Percentiles rank a stretch among this genome's conserved stretches.
Conservation (phyloP, 2,113 vertebrate genomes). For the Pan troglodytes region NHGRI_mPanTro3-v2.1_pri NC_072401.2:84182501-84183000, state of each 20-base stretch:
- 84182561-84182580: neutral
- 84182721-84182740: neutral
- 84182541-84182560: neutral
- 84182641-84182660: neutral
- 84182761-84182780: neutral
- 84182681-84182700: neutral
- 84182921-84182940: neutral
- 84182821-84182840: neutral
- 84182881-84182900: neutral
- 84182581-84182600: neutral
- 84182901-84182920: neutral
- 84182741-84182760: neutral
- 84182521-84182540: neutral
- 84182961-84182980: neutral
- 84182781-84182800: neutral
- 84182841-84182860: neutral
- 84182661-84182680: neutral
- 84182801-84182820: neutral
- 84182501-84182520: neutral
- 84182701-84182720: neutral
- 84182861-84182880: conserved; percentile 25
- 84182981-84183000: neutral
- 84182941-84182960: neutral
- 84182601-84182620: neutral
- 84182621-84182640: neutral